Percentiles rank a stretch among this genome's conserved stretches.
phyloP scores from a whole-genome alignment of 2,113 vertebrate genomes.

The Ochotona curzoniae region DNA sequence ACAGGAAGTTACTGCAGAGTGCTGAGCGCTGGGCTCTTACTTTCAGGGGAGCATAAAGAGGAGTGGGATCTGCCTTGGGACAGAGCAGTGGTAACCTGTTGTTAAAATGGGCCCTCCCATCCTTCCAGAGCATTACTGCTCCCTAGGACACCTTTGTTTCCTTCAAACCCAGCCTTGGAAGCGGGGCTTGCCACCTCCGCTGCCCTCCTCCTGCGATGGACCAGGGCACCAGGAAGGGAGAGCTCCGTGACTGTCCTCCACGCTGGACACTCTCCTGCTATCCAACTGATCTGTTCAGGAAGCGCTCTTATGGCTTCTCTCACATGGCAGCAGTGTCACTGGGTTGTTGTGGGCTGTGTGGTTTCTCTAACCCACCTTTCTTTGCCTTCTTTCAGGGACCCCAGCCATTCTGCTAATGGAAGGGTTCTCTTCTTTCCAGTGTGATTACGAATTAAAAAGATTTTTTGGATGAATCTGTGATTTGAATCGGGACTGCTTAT shows the following conservation, averaged over 20 bases:
- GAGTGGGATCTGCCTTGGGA: neutral
- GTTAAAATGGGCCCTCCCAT: no score
- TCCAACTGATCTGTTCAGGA: no score
- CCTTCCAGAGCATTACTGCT: neutral
- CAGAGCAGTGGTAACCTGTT: neutral
- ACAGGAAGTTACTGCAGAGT: neutral
- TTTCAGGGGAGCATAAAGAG: neutral
- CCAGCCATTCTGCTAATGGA: neutral
- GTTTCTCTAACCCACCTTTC: neutral
- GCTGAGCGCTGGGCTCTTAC: neutral
- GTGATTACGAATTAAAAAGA: neutral
- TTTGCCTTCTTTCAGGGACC: neutral
- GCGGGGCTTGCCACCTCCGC: no score
- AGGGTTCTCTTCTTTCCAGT: neutral
- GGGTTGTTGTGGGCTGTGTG: neutral
- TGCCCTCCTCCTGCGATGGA: neutral
- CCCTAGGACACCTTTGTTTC: neutral
- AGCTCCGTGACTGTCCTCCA: neutral
- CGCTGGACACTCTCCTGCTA: no score
- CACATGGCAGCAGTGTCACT: neutral
- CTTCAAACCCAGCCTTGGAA: neutral
- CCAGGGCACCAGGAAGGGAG: neutral
- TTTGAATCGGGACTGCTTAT: neutral
- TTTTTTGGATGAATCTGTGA: neutral
- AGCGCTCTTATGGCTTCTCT: accelerated